Evolutionary conservation across 2,113 vertebrate genomes (phyloP).

Genomic region (Sula dactylatra): DNA sequence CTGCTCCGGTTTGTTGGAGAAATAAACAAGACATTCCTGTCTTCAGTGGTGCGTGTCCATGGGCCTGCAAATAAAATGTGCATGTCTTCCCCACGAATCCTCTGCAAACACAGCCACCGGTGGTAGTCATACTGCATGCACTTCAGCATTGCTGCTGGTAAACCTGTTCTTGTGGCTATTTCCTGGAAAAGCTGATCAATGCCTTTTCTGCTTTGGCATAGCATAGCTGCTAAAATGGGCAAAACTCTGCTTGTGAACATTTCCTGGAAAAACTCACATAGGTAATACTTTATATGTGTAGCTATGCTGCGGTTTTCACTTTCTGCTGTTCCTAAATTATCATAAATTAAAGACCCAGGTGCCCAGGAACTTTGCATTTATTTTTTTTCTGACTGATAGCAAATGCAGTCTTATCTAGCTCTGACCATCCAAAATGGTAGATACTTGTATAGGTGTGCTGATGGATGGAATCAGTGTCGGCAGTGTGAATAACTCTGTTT

Average conservation of each 20-base stretch:
- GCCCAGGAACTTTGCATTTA: not conserved
- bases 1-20: not conserved
- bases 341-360: not conserved
- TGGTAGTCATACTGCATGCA: not conserved
- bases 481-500: not conserved
- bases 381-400: not conserved
- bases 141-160: not conserved
- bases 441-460: not conserved
- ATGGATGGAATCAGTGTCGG: not conserved
- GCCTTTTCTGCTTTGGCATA: not conserved
- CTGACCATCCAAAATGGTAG: not conserved
- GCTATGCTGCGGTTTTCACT: not conserved
- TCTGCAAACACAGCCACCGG: not conserved
- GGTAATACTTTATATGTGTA: not conserved
- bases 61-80: not conserved
- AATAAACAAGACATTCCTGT: not conserved
- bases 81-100: not conserved
- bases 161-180: not conserved
- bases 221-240: not conserved
- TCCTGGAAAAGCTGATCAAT: not conserved
- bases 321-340: not conserved
- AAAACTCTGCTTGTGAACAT: not conserved
- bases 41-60: not conserved
- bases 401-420: not conserved
- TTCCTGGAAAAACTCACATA: not conserved